Evolutionary conservation across 2,888 invertebrate genomes (phyloP), one percentile per base, ranked within the genome.

Genomic region (Caenorhabditis zanzibari): DNA sequence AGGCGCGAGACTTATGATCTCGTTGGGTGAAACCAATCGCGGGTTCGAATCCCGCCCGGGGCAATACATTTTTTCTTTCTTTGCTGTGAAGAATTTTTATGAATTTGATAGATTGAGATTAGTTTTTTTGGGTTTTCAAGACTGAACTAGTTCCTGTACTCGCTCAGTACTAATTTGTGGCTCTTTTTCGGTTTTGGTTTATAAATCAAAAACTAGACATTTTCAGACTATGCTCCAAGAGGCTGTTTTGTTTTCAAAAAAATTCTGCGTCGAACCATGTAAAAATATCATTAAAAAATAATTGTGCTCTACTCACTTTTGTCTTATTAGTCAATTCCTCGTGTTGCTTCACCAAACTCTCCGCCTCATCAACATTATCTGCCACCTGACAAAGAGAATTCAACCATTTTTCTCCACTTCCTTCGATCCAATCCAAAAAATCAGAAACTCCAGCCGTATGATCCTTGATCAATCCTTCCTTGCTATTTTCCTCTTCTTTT

Each of bases 321-420:
- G 85, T 84, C 73, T 88, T 88, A 28, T 58, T 63, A 0, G 79
- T 95, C 68, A 96, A 93, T 64, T 94, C 94, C 92, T 96, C 95
- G 91, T 96, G 96, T 84, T 95, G 95, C 85, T 95, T 94, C 38
- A 95, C 94, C 44, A 96, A 93, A 81, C 95, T 95, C 89, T 96
- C 95, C 10, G 96, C 95, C n/a, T 95, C 95, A 90, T 95, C 95
- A 7, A 80, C 56, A 56, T 84, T 85, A 63, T 88, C 88, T 12
- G 86, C 85, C 16, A 87, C 82, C 64, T 81, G 95, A 85, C 94
- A 94, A 89, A 95, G 95, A 0, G 95, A 94, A 87, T 95, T 95
- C 64, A 96, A 93, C 93, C 95, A 94, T 88, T 94, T 94, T 92
- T 96, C 96, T 1, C 95, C 96, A 66, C 95, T 95, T 44, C 95